A percentile compares a stretch with the other conserved stretches of the same genome.
phyloP scores from a whole-genome alignment of 1,140 invertebrate genomes.

The Drosophila sp. region DNA sequence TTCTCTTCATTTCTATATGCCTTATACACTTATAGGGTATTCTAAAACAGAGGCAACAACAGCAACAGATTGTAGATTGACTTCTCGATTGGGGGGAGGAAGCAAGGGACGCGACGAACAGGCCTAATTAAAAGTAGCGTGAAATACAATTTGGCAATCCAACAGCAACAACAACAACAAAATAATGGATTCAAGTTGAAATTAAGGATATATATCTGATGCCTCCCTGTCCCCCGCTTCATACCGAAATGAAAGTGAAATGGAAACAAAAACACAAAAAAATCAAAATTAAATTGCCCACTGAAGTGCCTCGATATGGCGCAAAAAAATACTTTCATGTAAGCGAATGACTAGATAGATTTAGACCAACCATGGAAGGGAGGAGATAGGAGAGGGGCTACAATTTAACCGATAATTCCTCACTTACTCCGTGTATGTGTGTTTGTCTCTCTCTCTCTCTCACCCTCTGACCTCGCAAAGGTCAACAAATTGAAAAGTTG shows the following conservation, averaged over 20 bases:
- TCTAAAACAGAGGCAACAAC: constrained; percentile 1
- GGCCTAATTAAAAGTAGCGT: constrained; percentile 72
- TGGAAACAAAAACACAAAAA: constrained; percentile 13
- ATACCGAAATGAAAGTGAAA: constrained; percentile 5
- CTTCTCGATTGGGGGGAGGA: constrained; percentile 35
- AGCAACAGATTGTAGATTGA: constrained; percentile 15
- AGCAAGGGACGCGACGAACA: background rate
- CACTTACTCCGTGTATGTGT: background rate
- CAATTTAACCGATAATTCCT: constrained; percentile 1
- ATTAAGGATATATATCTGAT: background rate
- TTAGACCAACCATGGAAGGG: background rate
- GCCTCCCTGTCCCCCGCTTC: background rate
- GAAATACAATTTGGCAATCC: constrained; percentile 63
- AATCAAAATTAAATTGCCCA: constrained; percentile 15
- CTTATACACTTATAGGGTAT: background rate
- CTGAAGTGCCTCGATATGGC: constrained; percentile 1
- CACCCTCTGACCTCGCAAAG: background rate
- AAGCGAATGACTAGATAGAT: constrained; percentile 36
- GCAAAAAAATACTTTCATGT: constrained; percentile 26
- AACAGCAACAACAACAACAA: constrained; percentile 16
- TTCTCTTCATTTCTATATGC: background rate
- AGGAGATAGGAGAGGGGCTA: background rate
- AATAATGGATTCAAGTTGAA: constrained; percentile 47
- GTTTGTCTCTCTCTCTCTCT: too few species aligned
- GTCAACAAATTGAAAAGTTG: constrained; percentile 10